These are phyloP conservation scores for Sarcophaga rosellei DNA, from an alignment of 2,888 invertebrate species.

Conservation along the genomic window DNA sequence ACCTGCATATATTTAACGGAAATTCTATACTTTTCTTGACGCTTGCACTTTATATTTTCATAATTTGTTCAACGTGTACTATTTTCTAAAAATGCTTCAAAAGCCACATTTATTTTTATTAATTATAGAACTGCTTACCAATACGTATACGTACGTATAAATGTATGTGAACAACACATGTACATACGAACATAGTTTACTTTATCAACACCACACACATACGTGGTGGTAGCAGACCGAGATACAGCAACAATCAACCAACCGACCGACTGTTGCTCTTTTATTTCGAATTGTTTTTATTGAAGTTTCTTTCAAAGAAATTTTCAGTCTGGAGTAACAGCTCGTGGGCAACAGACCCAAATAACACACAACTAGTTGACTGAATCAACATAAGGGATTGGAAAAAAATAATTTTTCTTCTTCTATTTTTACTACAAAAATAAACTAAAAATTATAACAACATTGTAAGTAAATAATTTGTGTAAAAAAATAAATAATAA, in stretches of 20 bases:
- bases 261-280: background rate
- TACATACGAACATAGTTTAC: background rate
- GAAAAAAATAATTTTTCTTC: background rate
- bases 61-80: no score
- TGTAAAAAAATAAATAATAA: background rate
- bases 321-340: conserved; percentile 59
- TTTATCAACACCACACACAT: conserved; percentile 11
- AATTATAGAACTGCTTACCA: no score
- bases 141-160: no score
- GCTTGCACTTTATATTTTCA: no score
- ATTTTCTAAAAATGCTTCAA: no score
- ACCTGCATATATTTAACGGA: no score
- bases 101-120: no score
- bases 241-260: no score
- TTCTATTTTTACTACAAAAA: conserved; percentile 13
- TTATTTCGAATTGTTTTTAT: conserved; percentile 1
- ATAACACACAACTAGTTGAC: conserved; percentile 10
- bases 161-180: no score
- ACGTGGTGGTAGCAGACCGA: background rate
- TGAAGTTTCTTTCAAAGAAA: conserved; percentile 40
- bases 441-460: background rate
- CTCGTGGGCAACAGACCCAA: conserved; percentile 54
- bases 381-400: conserved; percentile 2
- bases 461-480: conserved; percentile 56
- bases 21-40: no score